These are phyloP conservation scores for Eumacrocentrus americanus DNA, from an alignment of 2,888 invertebrate genomes.

Conservation along the genomic window DNA sequence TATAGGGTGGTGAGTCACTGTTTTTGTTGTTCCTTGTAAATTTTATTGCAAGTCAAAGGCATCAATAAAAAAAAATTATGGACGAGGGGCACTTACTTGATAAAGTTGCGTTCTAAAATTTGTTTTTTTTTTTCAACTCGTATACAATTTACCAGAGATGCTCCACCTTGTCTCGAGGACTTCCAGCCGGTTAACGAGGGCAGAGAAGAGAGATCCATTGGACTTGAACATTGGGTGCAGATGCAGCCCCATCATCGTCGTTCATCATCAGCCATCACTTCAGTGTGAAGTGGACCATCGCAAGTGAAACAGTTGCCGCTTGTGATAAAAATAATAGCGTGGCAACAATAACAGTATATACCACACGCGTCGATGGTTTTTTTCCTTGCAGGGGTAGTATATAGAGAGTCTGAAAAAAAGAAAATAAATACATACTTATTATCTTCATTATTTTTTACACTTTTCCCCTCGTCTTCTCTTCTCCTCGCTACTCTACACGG, in stretches of 20 bases:
- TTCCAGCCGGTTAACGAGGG: conserved; percentile 16
- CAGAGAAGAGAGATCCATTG: neutral
- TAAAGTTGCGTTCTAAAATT: too few species aligned
- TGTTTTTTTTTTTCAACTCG: too few species aligned
- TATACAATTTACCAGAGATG: neutral
- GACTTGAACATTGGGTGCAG: conserved; percentile 2
- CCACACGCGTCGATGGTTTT: conserved; percentile 52
- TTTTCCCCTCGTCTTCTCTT: too few species aligned
- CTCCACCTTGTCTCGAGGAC: conserved; percentile 15
- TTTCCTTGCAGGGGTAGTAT: conserved; percentile 27
- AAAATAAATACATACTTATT: conserved; percentile 1
- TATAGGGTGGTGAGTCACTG: neutral
- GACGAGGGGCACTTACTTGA: too few species aligned
- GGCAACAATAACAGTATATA: conserved; percentile 39
- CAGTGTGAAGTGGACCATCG: conserved; percentile 54
- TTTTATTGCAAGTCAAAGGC: too few species aligned
- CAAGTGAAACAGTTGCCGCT: conserved; percentile 23
- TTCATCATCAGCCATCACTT: conserved; percentile 47
- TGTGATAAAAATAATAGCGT: conserved; percentile 49
- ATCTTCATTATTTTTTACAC: neutral
- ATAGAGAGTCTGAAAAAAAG: neutral
- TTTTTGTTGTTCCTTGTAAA: neutral
- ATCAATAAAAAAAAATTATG: neutral
- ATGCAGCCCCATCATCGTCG: conserved; percentile 8
- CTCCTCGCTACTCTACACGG: too few species aligned